Base-by-base conservation (phyloP, 2,888 invertebrate species). In the Drosophila borborema region DNA sequence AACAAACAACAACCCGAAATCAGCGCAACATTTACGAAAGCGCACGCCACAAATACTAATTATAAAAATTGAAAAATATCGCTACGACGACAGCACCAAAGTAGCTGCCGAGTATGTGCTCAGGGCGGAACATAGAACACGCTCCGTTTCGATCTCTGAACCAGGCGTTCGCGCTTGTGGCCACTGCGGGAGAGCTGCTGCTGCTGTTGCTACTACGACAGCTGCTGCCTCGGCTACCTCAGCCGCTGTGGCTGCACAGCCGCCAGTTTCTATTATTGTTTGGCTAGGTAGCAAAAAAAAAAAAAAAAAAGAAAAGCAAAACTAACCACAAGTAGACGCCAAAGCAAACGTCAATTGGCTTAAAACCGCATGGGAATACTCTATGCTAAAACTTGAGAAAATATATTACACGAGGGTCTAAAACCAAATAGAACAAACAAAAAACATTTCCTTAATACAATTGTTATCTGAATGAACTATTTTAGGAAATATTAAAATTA, bases 31-130 rank as follows among this genome's bases (percentile, higher is more conserved):
- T 90, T 77, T 82, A 90, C 90, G 89, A 88, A 88, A 86, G 90
- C 90, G 89, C 78, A 89, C 88, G 89, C 87, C 88, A 89, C 87
- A 88, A 90, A 89, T 89, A 88, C 88, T 88, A 88, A 90, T 89
- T 85, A 87, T 88, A 90, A 90, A 87, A 79, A 84, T 84, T 89
- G 77, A 90, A 84, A 82, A 89, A 88, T 88, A 87, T 87, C 87
- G 80, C 82, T 77, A 81, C 74, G 74, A 76, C 77, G 81, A 77
- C 72, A 65, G 72, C 72, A 58, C 72, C 77, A 74, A 86, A 85
- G 84, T 89, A 89, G 80, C 82, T 66, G 71, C 66, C 68, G 84
- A 81, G 78, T 74, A 69, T 77, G 68, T 80, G 70, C 80, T 79
- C 84, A 74, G 81, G 69, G 70, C 68, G 69, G 55, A 69, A 72